Percentiles rank a stretch among this genome's conserved stretches.
Evolutionary conservation across 2,797 vertebrate species (phyloP).

Genomic region (Triplophysa bombifrons): DNA sequence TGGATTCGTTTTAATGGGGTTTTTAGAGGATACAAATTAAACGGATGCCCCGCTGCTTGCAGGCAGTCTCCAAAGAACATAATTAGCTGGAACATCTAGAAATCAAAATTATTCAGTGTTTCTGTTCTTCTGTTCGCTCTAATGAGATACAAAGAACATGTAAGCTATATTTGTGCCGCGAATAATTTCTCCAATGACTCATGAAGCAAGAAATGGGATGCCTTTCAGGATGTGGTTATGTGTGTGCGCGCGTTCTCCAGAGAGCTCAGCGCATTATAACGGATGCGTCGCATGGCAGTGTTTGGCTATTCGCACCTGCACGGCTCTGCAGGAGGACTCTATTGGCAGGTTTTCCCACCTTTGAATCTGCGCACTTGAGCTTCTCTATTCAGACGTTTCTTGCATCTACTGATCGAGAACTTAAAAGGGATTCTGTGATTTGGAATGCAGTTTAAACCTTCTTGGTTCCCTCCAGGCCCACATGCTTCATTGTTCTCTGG

Average conservation of each 20-base stretch:
- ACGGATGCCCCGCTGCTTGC: slow-evolving; percentile 72
- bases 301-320: slow-evolving; percentile 26
- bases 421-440: background rate
- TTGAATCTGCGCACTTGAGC: background rate
- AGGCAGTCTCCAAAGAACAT: slow-evolving; percentile 72
- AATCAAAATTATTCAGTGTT: slow-evolving; percentile 69
- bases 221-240: slow-evolving; percentile 43
- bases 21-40: slow-evolving; percentile 71
- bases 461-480: background rate
- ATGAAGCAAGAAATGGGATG: slow-evolving; percentile 67
- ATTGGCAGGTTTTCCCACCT: slow-evolving; percentile 1
- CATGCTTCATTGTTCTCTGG: background rate
- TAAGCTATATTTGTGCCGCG: slow-evolving; percentile 74
- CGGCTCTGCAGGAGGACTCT: slow-evolving; percentile 20
- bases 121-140: slow-evolving; percentile 62
- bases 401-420: background rate
- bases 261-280: slow-evolving; percentile 24
- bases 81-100: slow-evolving; percentile 77
- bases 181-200: slow-evolving; percentile 70
- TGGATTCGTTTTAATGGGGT: slow-evolving; percentile 66
- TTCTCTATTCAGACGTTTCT: background rate
- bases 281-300: slow-evolving; percentile 8
- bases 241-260: slow-evolving; percentile 20
- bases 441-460: background rate
- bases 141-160: slow-evolving; percentile 70